phyloP scores from a whole-genome alignment of 2,888 invertebrate genomes.

The Acanthosepion lycidas region DNA sequence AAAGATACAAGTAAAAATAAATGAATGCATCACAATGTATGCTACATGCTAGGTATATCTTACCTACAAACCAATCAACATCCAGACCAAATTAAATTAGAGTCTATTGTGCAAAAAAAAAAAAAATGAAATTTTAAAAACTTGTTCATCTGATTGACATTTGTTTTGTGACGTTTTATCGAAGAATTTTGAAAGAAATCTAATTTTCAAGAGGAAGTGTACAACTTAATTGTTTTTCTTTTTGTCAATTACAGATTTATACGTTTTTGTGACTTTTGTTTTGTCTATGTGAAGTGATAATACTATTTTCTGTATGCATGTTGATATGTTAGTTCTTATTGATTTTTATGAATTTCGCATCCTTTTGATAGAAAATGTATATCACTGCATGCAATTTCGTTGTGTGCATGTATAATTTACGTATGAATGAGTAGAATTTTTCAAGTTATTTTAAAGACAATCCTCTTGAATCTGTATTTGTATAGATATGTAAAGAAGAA shows the following conservation, averaged over 20 bases:
- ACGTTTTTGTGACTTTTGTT: neutral
- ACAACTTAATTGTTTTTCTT: neutral
- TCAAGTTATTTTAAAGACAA: neutral
- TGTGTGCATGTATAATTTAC: neutral
- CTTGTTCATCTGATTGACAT: neutral
- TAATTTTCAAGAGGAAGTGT: neutral
- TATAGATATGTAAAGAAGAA: neutral
- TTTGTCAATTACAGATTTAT: neutral
- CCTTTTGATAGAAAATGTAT: neutral
- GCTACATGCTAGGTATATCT: neutral
- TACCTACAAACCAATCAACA: neutral
- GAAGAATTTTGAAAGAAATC: neutral
- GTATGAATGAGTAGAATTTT: neutral
- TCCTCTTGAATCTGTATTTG: neutral
- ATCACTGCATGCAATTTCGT: neutral
- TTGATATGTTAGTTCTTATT: neutral
- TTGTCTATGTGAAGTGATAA: neutral
- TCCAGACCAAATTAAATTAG: neutral
- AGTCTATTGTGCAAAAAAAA: neutral
- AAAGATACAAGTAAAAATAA: too few relatives aligned
- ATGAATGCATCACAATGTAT: neutral
- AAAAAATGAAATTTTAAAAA: neutral
- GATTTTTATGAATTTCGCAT: neutral
- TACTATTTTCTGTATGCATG: neutral
- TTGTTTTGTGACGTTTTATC: neutral